Base-by-base conservation (phyloP, 2,797 vertebrate species). In the Girardinus metallicus region DNA sequence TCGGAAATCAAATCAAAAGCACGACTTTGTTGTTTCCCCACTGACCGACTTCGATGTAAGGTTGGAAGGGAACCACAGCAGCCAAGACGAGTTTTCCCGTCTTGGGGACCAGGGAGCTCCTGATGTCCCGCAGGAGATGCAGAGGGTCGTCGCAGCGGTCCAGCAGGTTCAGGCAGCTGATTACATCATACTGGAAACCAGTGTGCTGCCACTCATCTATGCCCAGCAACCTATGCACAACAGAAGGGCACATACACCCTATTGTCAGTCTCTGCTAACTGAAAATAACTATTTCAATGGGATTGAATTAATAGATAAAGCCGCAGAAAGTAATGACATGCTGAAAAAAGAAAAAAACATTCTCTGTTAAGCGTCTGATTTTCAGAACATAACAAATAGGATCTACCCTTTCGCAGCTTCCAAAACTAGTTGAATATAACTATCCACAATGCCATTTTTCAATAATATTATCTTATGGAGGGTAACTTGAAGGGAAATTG, bases 161-260 rank as follows among this genome's bases (percentile, higher is more conserved):
- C 89, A 99, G 93, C 90, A 99, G 94, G 91, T 99, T 99, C 93
- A 99, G 95, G 90, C 98, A 99, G 96, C 98, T 99, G 95, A 99
- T 97, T 82, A 99, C 94, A 51, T 99, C 97, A 64, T 98, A 99
- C 83, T 97, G 96, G 92, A 99, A 97, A 21, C 96, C 97, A 1
- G 95, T 96, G 26, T 96, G 94, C 85, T 98, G 97, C 99, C 99
- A 99, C 83, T 98, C 98, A 47, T 99, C 97, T 77, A 99, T 95
- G 1, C 72, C 93, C 39, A 95, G 82, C 70, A 95, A n/a, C 3
- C 95, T 95, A 80, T 73, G n/a, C 1, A n/a, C 1, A 29, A 80
- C 23, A 79, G 1, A 8, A 70, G 0, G 2, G 12, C 5, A 74
- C 2, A 49, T 23, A 76, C 36, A 36, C 34, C 36, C 64, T 5